Percentiles rank a stretch among this genome's conserved stretches.
Conservation (phyloP, 2,113 vertebrate species). For the Microcebus lehilahytsara region DNA sequence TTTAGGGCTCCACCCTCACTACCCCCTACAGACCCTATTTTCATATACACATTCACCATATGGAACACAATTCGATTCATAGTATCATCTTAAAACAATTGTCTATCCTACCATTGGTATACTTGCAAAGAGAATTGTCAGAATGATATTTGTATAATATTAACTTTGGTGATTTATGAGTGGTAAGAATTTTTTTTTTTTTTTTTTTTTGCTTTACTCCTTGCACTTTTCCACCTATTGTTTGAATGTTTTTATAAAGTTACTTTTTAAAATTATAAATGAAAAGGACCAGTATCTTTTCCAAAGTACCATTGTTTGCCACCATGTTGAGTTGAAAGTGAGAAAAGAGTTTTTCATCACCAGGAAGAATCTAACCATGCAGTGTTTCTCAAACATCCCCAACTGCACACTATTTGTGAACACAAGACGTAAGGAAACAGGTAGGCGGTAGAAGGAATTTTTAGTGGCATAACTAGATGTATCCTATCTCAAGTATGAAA, state of each 20-base stretch:
- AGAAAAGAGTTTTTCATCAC: neutral
- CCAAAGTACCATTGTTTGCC: neutral
- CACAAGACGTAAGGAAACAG: neutral
- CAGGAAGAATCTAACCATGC: neutral
- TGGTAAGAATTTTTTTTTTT: neutral
- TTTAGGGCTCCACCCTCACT: neutral
- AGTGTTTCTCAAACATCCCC: neutral
- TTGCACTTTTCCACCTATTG: neutral
- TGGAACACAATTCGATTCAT: neutral
- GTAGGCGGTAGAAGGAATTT: neutral
- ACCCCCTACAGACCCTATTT: neutral
- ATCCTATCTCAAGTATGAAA: neutral
- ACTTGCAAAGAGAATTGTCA: neutral
- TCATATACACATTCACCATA: neutral
- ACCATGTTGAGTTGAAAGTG: neutral
- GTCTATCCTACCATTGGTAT: neutral
- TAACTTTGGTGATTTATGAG: conserved; percentile 2
- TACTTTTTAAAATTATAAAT: neutral
- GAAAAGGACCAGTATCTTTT: neutral
- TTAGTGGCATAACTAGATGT: neutral
- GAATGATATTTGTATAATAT: neutral
- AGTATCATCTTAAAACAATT: neutral
- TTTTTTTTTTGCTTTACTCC: neutral
- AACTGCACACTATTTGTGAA: neutral
- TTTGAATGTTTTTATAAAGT: neutral